Conservation (phyloP, 2,888 invertebrate species). For the Chesias legatella region DNA sequence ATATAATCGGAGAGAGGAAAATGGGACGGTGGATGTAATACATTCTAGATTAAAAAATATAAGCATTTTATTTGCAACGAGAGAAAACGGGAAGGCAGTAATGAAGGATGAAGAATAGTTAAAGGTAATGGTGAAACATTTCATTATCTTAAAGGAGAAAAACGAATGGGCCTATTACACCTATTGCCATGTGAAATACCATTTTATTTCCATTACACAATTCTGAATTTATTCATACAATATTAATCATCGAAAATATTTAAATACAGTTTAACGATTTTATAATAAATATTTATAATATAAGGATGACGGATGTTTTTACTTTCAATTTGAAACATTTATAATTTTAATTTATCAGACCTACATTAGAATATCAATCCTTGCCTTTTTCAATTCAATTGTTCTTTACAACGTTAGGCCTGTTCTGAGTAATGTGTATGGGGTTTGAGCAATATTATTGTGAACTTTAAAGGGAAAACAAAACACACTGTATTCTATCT, state of each 20-base stretch:
- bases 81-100: constrained; percentile 47
- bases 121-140: constrained; percentile 22
- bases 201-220: neutral
- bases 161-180: constrained; percentile 25
- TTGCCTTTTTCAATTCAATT: neutral
- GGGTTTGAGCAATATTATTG: constrained; percentile 26
- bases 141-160: constrained; percentile 10
- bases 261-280: too few relatives aligned
- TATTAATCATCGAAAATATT: too few relatives aligned
- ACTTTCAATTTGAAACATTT: neutral
- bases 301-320: constrained; percentile 1
- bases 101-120: constrained; percentile 25
- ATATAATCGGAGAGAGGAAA: constrained; percentile 73
- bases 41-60: constrained; percentile 64
- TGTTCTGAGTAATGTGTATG: constrained; percentile 8
- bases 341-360: neutral
- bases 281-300: too few relatives aligned
- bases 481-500: constrained; percentile 25
- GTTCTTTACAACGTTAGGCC: constrained; percentile 9
- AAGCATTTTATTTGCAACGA: constrained; percentile 49
- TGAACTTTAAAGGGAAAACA: constrained; percentile 13
- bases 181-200: constrained; percentile 35
- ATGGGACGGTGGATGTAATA: constrained; percentile 76
- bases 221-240: neutral
- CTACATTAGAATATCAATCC: neutral